Evolutionary conservation across 2,113 vertebrate genomes (phyloP), one percentile per base, ranked within the genome.

Genomic region (Charina bottae): DNA sequence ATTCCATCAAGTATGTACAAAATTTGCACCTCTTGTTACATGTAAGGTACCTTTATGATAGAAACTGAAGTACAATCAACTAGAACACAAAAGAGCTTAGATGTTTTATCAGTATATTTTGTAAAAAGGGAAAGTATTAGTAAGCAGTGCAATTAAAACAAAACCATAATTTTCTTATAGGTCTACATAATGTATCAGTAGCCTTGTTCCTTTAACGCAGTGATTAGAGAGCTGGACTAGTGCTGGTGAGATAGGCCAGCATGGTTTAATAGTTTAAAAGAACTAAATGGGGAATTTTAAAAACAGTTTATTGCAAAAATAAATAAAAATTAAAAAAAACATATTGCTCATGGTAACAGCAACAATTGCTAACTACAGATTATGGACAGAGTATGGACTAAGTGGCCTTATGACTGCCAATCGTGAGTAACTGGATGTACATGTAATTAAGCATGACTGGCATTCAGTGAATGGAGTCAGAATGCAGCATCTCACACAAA

Each of bases 351-450:
- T 15, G 28, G 12, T 72, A 72, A 33, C 64, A 33, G n/a, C 2
- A 13, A 72, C n/a, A 72, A 72, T 33, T 72, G 68, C n/a, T 33
- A 37, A 33, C n/a, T 72, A 72, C 13, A 72, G 68, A 72, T 72
- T 72, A 72, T 72, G 68, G 68, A 24, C 62, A 64, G 26, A 64
- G 28, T 64, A 24, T 64, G 62, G 10, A n/a, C 26, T 64, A 64
- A 64, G 62, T 28, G 62, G 26, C 62, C 4, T n/a, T 26, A 64
- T n/a, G 62, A 0, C n/a, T 0, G 0, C 0, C 2, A 86, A 37
- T 11, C 19, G 33, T 54, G 33, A 1, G 17, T 0, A 0, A 60
- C 85, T 23, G 13, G 10, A 87, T 3, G 6, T 17, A n/a, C 13
- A 78, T 28, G 55, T 49, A 54, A 21, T 5, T 0, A 23, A 42